phyloP scores from a whole-genome alignment of 2,797 vertebrate genomes.

The Gastrophryne carolinensis region DNA sequence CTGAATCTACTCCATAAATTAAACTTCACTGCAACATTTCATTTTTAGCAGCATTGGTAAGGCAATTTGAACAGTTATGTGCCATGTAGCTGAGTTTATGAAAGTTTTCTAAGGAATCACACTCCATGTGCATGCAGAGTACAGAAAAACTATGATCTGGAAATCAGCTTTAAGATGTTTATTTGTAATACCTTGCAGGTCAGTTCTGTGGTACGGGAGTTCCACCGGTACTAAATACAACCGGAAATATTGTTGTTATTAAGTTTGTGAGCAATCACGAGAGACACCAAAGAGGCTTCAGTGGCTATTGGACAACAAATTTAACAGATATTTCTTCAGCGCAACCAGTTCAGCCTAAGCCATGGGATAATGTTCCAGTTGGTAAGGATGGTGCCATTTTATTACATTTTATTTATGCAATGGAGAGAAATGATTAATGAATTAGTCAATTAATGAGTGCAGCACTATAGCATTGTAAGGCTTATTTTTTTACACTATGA shows the following conservation, averaged over 20 bases:
- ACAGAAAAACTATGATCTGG: background rate
- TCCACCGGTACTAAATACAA: slow-evolving; percentile 56
- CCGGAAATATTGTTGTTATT: slow-evolving; percentile 58
- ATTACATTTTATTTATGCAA: too few species aligned
- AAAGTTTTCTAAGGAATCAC: too few species aligned
- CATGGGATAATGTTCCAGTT: slow-evolving; percentile 67
- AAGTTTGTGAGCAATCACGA: slow-evolving; percentile 67
- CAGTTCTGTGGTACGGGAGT: slow-evolving; percentile 66
- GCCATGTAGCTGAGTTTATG: too few species aligned
- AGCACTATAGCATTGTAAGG: too few species aligned
- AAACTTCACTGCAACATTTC: too few species aligned
- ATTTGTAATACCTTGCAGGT: slow-evolving; percentile 57
- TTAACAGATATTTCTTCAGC: slow-evolving; percentile 55
- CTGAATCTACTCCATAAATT: too few species aligned
- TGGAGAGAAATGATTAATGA: too few species aligned
- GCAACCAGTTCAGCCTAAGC: slow-evolving; percentile 60
- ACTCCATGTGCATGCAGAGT: too few species aligned
- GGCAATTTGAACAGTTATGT: too few species aligned
- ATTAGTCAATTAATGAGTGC: too few species aligned
- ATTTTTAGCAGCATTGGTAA: too few species aligned
- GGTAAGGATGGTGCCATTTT: slow-evolving; percentile 57
- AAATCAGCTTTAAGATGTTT: background rate
- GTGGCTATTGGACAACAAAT: slow-evolving; percentile 73
- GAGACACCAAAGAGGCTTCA: slow-evolving; percentile 67
- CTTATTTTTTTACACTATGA: too few species aligned